Evolutionary conservation across 2,888 invertebrate genomes (phyloP).

Genomic region (Coecobrya sp.): DNA sequence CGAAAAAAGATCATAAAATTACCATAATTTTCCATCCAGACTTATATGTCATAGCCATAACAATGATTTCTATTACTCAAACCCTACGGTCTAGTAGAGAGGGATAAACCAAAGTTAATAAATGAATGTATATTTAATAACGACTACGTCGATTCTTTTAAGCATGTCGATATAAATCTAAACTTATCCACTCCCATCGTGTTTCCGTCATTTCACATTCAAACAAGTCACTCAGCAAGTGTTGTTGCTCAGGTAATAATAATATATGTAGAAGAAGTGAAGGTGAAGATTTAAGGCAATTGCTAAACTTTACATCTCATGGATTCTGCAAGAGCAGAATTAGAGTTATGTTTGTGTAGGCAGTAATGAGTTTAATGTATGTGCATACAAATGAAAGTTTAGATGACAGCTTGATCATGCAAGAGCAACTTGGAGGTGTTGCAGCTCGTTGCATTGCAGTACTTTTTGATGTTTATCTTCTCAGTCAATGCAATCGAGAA

Average conservation of each 20-base stretch:
- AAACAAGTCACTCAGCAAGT: conserved; percentile 23
- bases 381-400: conserved; percentile 62
- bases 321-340: background rate
- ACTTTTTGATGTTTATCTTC: background rate
- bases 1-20: conserved; percentile 37
- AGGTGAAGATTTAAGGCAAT: conserved; percentile 27
- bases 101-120: conserved; percentile 46
- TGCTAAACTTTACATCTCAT: background rate
- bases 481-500: background rate
- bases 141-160: background rate
- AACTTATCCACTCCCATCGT: conserved; percentile 58
- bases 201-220: conserved; percentile 47
- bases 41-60: conserved; percentile 31
- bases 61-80: background rate
- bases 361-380: conserved; percentile 29
- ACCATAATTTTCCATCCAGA: conserved; percentile 39
- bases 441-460: background rate
- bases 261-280: background rate
- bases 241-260: conserved; percentile 2
- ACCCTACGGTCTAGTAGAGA: background rate
- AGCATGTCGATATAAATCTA: conserved; percentile 43
- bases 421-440: conserved; percentile 44
- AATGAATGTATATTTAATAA: conserved; percentile 32
- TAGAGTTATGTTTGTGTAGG: conserved; percentile 8
- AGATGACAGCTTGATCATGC: conserved; percentile 61